A percentile compares a stretch with the other conserved stretches of the same genome.
Evolutionary conservation across 1,140 invertebrate species (phyloP).

Genomic region (Drosophila cardini): DNA sequence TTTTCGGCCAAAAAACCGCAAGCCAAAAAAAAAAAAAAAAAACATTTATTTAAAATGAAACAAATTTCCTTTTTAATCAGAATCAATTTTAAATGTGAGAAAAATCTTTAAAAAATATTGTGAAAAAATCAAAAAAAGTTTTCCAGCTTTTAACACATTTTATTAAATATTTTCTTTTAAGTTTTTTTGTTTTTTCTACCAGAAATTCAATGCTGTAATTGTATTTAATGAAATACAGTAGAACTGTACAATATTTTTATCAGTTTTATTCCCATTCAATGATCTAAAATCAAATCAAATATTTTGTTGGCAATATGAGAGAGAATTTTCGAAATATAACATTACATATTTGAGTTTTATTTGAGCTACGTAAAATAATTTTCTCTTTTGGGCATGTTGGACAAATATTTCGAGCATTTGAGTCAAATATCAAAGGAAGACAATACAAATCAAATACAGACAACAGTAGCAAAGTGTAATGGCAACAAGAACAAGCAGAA

Average conservation of each 20-base stretch:
- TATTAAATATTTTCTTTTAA: too few species aligned
- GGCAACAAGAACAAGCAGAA: slow-evolving; percentile 20
- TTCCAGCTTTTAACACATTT: too few species aligned
- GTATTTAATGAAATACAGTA: too few species aligned
- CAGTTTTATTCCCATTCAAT: not conserved
- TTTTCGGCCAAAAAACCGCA: slow-evolving; percentile 1
- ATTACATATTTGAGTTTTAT: not conserved
- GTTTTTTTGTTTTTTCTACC: not conserved
- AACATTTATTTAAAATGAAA: too few species aligned
- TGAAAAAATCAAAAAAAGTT: too few species aligned
- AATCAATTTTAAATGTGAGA: too few species aligned
- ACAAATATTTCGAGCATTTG: not conserved
- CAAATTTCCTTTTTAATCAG: too few species aligned
- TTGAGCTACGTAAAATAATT: not conserved
- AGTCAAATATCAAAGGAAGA: slow-evolving; percentile 9
- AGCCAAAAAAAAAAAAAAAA: too few species aligned
- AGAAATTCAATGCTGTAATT: too few species aligned
- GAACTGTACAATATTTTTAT: not conserved
- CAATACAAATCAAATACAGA: slow-evolving; percentile 49
- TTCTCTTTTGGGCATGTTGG: not conserved
- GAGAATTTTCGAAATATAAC: not conserved
- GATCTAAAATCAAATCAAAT: not conserved
- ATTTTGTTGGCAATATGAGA: not conserved
- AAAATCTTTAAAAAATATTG: too few species aligned
- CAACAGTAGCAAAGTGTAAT: slow-evolving; percentile 11